Percentiles rank a stretch among this genome's conserved stretches.
These are phyloP conservation scores for Nephrotoma appendiculata DNA, from an alignment of 2,888 invertebrate species.

Conservation along the genomic window DNA sequence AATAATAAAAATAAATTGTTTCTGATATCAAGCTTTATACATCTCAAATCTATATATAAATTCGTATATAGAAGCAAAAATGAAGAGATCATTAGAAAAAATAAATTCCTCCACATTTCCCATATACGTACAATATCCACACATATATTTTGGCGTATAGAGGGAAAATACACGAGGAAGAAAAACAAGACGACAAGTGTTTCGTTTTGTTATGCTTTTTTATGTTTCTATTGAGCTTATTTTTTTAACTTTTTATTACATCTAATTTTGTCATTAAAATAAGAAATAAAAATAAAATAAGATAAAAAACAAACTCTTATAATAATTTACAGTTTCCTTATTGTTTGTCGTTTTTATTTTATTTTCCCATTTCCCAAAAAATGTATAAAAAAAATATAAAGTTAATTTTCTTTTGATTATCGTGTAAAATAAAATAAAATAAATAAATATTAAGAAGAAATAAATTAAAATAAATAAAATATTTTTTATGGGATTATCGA, in stretches of 20 bases:
- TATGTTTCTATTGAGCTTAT: not conserved
- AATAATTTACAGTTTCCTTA: not conserved
- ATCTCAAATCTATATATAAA: not conserved
- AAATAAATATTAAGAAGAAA: not conserved
- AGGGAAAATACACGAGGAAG: not conserved
- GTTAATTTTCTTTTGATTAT: not conserved
- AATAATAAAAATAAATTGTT: not conserved
- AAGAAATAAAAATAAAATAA: not conserved
- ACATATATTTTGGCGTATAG: not conserved
- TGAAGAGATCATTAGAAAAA: not conserved
- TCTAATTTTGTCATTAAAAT: not conserved
- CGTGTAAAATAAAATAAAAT: not conserved
- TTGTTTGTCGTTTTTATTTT: not conserved
- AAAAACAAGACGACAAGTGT: not conserved
- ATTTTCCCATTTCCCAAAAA: not conserved
- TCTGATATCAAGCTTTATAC: not conserved
- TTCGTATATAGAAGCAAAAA: not conserved
- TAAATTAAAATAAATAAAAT: not conserved
- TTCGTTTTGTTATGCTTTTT: not conserved
- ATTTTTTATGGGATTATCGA: not conserved
- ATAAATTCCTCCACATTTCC: not conserved
- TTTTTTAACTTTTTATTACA: not conserved
- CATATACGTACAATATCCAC: not conserved
- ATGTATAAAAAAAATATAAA: not conserved
- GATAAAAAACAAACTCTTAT: not conserved